A percentile compares a stretch with the other conserved stretches of the same genome.
Conservation (phyloP, 92 coral and sea anemone genomes). For the Blastomussa wellsi region DNA sequence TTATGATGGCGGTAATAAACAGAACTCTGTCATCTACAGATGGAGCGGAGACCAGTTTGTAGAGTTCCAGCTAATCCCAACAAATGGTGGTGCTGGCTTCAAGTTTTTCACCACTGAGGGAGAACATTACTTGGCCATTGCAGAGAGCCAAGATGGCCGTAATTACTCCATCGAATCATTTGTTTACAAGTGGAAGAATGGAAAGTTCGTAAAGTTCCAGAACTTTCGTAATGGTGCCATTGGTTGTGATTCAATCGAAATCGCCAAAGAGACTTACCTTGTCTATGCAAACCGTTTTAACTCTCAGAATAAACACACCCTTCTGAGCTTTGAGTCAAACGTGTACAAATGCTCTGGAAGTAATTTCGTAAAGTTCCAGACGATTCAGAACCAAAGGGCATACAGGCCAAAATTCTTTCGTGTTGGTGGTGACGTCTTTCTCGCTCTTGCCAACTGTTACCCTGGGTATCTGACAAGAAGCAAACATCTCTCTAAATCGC, state of each 20-base stretch:
- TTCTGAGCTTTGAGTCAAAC: slow-evolving; percentile 20
- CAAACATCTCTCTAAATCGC: slow-evolving; percentile 16
- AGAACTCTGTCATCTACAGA: background rate
- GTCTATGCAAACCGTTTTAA: slow-evolving; percentile 30
- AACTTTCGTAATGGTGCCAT: slow-evolving; percentile 17
- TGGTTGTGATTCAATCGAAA: slow-evolving; percentile 20
- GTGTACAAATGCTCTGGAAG: slow-evolving; percentile 44
- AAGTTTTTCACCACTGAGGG: background rate
- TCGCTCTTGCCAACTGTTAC: slow-evolving; percentile 19
- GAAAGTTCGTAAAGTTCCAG: slow-evolving; percentile 28
- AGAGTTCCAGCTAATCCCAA: slow-evolving; percentile 3
- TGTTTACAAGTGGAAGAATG: slow-evolving; percentile 45
- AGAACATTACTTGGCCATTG: slow-evolving; percentile 40
- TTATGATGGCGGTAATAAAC: background rate
- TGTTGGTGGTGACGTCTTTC: slow-evolving; percentile 27
- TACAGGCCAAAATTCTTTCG: slow-evolving; percentile 35
- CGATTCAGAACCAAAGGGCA: slow-evolving; percentile 8
- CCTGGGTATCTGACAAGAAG: too few relatives aligned
- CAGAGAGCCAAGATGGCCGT: background rate
- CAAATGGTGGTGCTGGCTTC: background rate
- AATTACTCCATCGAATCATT: slow-evolving; percentile 12
- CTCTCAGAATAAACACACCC: background rate
- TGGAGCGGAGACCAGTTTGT: slow-evolving; percentile 16
- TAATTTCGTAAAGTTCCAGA: slow-evolving; percentile 24
- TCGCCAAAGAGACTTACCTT: slow-evolving; percentile 25